phyloP scores from a whole-genome alignment of 2,888 invertebrate species.

The Melanostoma scalare region DNA sequence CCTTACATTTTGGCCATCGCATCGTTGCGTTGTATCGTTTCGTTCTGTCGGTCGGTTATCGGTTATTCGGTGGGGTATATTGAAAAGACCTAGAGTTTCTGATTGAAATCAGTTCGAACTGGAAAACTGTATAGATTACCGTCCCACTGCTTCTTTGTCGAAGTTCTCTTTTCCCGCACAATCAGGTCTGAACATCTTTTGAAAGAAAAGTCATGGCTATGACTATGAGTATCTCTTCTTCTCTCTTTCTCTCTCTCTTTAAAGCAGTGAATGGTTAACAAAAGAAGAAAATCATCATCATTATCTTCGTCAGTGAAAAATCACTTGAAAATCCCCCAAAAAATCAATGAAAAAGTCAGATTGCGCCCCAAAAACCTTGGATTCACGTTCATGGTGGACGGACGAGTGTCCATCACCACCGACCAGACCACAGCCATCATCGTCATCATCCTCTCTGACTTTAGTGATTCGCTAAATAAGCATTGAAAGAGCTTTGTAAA shows the following conservation, averaged over 20 bases:
- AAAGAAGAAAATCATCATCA: constrained; percentile 66
- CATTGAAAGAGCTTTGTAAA: constrained; percentile 65
- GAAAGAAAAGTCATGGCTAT: constrained; percentile 29
- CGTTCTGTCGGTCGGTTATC: not conserved
- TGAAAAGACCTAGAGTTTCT: constrained; percentile 21
- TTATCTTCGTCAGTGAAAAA: constrained; percentile 71
- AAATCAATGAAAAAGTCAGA: constrained; percentile 62
- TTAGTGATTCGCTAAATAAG: constrained; percentile 70
- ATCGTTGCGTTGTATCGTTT: not conserved
- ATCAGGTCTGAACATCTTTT: constrained; percentile 38
- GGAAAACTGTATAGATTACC: constrained; percentile 51
- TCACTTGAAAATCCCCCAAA: constrained; percentile 66
- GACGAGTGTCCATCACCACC: not conserved
- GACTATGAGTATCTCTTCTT: not conserved
- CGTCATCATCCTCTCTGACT: constrained; percentile 12
- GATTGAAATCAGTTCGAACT: constrained; percentile 70
- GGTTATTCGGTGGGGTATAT: no score
- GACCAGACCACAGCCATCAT: not conserved
- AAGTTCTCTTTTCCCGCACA: not conserved
- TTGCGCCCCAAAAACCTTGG: not conserved
- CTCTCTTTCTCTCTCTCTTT: not conserved
- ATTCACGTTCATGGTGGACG: constrained; percentile 5
- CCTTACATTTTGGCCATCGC: not conserved
- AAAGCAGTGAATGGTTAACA: constrained; percentile 26
- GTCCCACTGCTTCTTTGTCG: not conserved